phyloP scores from a whole-genome alignment of 2,888 invertebrate species.

The Pachliopta kotzebuea region DNA sequence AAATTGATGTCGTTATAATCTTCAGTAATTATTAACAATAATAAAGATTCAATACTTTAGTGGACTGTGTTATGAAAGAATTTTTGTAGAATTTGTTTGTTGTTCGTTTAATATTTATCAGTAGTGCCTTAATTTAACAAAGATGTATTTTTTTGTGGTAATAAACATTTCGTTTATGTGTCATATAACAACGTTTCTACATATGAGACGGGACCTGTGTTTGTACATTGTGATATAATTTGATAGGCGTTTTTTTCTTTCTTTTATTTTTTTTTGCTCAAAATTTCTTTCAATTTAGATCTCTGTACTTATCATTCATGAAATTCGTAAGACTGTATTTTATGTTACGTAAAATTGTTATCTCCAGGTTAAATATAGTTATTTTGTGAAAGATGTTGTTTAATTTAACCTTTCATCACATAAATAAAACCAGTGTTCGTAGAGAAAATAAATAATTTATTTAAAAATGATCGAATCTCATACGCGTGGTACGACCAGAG shows the following conservation, averaged over 20 bases:
- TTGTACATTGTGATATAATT: constrained; percentile 71
- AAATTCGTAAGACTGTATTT: constrained; percentile 80
- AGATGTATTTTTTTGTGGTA: constrained; percentile 26
- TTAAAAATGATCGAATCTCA: constrained; percentile 66
- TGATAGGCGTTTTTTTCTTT: constrained; percentile 53
- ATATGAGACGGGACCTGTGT: constrained; percentile 50
- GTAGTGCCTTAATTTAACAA: constrained; percentile 65
- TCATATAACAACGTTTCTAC: constrained; percentile 34
- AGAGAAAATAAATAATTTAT: constrained; percentile 79
- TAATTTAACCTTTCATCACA: constrained; percentile 31
- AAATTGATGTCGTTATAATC: constrained; percentile 43
- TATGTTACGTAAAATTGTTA: constrained; percentile 77
- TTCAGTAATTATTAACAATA: constrained; percentile 42
- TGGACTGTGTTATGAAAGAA: constrained; percentile 30
- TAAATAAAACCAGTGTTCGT: constrained; percentile 49
- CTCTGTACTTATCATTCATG: constrained; percentile 77
- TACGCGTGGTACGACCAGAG: constrained; percentile 67
- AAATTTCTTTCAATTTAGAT: constrained; percentile 61
- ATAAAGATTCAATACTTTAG: constrained; percentile 43
- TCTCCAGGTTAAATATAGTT: constrained; percentile 77
- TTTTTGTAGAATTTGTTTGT: constrained; percentile 31
- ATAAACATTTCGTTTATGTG: neutral
- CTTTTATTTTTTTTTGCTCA: constrained; percentile 62
- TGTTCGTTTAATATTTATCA: constrained; percentile 34
- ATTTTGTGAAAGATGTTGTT: constrained; percentile 62